Evolutionary conservation across 2,888 invertebrate species (phyloP).

Genomic region (Cephus rjabovi): DNA sequence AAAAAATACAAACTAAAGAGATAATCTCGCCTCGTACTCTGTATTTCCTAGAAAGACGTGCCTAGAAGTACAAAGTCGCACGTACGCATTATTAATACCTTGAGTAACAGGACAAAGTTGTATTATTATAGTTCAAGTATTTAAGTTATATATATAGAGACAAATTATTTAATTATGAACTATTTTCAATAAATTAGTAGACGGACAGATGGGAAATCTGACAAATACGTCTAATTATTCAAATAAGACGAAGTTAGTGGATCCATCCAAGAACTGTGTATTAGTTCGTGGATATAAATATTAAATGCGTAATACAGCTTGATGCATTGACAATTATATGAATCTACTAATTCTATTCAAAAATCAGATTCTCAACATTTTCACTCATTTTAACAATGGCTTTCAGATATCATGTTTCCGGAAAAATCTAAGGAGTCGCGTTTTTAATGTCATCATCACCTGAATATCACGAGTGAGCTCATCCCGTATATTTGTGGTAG

Average conservation of each 20-base stretch:
- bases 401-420: neutral
- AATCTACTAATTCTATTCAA: neutral
- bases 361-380: neutral
- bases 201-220: neutral
- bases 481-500: neutral
- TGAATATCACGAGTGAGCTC: neutral
- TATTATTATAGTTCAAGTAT: conserved; percentile 4
- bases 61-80: conserved; percentile 1
- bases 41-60: neutral
- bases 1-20: neutral
- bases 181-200: neutral
- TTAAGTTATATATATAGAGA: neutral
- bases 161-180: neutral
- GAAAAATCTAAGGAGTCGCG: neutral
- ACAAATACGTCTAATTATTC: neutral
- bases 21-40: conserved; percentile 7
- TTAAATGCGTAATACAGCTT: neutral
- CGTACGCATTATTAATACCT: neutral
- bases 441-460: neutral
- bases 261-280: neutral
- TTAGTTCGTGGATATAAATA: neutral
- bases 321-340: neutral
- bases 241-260: neutral
- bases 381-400: neutral
- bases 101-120: neutral